Percentiles rank a stretch among this genome's conserved stretches.
Evolutionary conservation across 2,888 invertebrate genomes (phyloP).

Genomic region (Cantharis rustica): DNA sequence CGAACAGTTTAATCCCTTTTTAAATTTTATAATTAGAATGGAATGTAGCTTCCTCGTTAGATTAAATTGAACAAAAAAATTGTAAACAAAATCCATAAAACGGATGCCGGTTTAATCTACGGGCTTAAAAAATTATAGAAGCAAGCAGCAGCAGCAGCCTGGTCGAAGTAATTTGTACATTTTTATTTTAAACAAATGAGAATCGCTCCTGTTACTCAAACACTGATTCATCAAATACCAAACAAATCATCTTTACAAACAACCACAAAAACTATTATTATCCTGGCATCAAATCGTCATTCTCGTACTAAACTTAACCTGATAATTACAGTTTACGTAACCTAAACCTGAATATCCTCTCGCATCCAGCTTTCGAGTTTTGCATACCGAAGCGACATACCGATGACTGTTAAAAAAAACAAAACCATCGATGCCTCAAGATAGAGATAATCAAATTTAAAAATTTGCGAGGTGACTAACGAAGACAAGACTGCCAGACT

Average conservation of each 20-base stretch:
- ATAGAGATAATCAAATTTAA: constrained; percentile 13
- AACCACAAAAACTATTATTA: constrained; percentile 25
- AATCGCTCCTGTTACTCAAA: constrained; percentile 16
- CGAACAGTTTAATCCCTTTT: background rate
- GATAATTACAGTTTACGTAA: constrained; percentile 37
- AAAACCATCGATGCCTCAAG: constrained; percentile 14
- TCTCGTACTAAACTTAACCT: constrained; percentile 32
- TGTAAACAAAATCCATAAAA: background rate
- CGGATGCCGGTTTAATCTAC: background rate
- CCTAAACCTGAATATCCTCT: constrained; percentile 36
- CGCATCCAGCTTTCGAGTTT: constrained; percentile 36
- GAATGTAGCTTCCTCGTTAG: background rate
- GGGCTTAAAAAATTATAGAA: background rate
- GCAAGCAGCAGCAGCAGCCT: background rate
- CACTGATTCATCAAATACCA: constrained; percentile 24
- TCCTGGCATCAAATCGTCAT: constrained; percentile 29
- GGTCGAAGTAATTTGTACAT: background rate
- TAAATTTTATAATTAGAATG: background rate
- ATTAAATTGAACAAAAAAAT: background rate
- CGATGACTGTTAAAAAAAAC: constrained; percentile 20
- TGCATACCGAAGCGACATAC: constrained; percentile 36
- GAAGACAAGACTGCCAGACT: constrained; percentile 36
- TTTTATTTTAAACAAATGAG: constrained; percentile 18
- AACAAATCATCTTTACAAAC: constrained; percentile 23
- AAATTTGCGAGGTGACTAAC: constrained; percentile 5